Base-by-base conservation (phyloP, 2,113 vertebrate genomes). In the Caloenas nicobarica region DNA sequence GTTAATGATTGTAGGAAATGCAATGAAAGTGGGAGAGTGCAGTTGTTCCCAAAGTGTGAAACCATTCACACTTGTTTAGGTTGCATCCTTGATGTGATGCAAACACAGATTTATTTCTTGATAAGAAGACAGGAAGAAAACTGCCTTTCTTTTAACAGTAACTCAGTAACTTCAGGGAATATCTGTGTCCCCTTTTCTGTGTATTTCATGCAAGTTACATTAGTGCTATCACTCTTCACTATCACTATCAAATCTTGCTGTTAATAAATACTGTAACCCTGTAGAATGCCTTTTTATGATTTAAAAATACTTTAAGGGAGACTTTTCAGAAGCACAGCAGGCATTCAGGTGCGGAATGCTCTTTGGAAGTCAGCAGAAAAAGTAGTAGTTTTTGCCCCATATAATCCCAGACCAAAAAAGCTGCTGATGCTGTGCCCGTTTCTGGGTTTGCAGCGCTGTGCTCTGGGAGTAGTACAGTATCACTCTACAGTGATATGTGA, bases 1-100 rank as follows among this genome's bases (percentile, higher is more conserved):
- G 36, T 80, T 62, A 60, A 83, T 92, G 78, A 69, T 62, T 87
- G 76, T 83, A 57, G 57, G 81, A 93, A 81, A 74, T 34, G 50
- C 46, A 40, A 0, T 53, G 38, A 57, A 64, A 33, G 18, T 71
- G 65, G 71, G 31, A 66, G 68, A 71, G 36, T 33, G 34, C 26
- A 11, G 17, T 0, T 29, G 22, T 42, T 91, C 89, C 73, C 88
- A 86, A 60, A 89, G 44, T 64, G 57, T 74, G 60, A 33, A 68
- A 34, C 38, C 3, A 1, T 64, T 89, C 31, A 58, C 38, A 19
- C 51, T 91, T 25, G 2, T 68, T 86, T 25, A 44, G 40, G n/a
- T 65, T 79, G 15, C 31, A 46, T 82, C 36, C 74, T 13, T 53
- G 70, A 76, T 53, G 11, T 44, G 40, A 36, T 28, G 8, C 3